phyloP scores from a whole-genome alignment of 2,888 invertebrate genomes.

The Tetragnatha montana region DNA sequence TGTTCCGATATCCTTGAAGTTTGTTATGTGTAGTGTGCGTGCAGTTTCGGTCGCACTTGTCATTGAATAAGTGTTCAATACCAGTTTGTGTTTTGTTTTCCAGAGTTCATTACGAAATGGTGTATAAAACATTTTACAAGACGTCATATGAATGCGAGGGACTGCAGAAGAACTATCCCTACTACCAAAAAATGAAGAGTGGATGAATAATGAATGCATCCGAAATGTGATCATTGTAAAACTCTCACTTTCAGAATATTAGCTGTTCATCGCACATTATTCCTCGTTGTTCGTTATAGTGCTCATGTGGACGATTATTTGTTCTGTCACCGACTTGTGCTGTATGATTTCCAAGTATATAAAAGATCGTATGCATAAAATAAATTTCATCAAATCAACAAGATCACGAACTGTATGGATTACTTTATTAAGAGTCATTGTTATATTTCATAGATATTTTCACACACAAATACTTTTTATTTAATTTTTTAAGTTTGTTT shows the following conservation, averaged over 20 bases:
- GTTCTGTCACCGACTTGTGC: constrained; percentile 36
- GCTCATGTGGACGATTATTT: constrained; percentile 52
- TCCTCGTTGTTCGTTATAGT: constrained; percentile 50
- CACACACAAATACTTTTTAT: no score
- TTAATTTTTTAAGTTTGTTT: no score
- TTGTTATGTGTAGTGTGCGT: no score
- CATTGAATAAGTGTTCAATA: no score
- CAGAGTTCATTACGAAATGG: constrained; percentile 67
- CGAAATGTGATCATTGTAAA: constrained; percentile 57
- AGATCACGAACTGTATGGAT: not conserved
- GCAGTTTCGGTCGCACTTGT: no score
- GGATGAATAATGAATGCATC: constrained; percentile 35
- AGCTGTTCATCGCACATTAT: constrained; percentile 70
- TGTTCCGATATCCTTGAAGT: no score
- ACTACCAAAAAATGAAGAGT: constrained; percentile 56
- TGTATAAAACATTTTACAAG: constrained; percentile 65
- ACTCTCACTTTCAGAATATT: constrained; percentile 53
- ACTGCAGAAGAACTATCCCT: constrained; percentile 43
- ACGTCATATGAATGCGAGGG: constrained; percentile 62
- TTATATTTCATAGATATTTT: no score
- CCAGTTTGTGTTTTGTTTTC: constrained; percentile 1
- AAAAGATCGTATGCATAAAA: not conserved
- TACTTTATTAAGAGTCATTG: no score
- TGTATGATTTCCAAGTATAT: not conserved
- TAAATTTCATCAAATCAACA: not conserved